Percentiles rank a stretch among this genome's conserved stretches.
Evolutionary conservation across 2,113 vertebrate species (phyloP).

Genomic region (Notarius lentiginosus): DNA sequence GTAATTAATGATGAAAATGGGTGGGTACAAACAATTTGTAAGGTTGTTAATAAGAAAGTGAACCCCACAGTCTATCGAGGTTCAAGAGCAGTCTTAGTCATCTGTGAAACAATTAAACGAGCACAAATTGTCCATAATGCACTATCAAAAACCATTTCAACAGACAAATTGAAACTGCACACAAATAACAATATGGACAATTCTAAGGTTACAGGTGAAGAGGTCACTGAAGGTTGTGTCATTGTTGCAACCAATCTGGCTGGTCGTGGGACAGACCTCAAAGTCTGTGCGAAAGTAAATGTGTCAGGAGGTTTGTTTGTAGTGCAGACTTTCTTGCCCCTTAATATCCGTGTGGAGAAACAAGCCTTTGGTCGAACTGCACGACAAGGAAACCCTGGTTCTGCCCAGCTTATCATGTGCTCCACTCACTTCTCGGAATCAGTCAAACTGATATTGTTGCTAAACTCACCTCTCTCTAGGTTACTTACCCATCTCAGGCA

Average conservation of each 20-base stretch:
- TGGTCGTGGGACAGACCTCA: constrained; percentile 66
- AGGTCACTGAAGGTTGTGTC: constrained; percentile 46
- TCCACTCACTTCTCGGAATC: constrained; percentile 46
- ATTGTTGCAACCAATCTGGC: constrained; percentile 70
- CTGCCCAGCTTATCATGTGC: constrained; percentile 65
- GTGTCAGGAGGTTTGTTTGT: constrained; percentile 65
- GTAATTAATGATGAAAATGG: constrained; percentile 30
- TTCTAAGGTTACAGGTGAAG: background rate
- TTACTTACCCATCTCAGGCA: background rate
- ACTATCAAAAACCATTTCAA: background rate
- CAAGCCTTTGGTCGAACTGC: constrained; percentile 69
- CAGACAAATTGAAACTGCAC: constrained; percentile 48
- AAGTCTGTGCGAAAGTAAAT: constrained; percentile 55
- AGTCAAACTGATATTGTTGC: background rate
- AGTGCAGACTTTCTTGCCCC: constrained; percentile 65
- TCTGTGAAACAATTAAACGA: constrained; percentile 69
- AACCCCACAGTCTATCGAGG: constrained; percentile 12
- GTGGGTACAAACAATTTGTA: constrained; percentile 60
- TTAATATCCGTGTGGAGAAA: constrained; percentile 63
- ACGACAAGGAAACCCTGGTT: constrained; percentile 67
- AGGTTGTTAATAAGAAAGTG: constrained; percentile 45
- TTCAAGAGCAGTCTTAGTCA: constrained; percentile 63
- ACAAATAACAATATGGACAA: constrained; percentile 63
- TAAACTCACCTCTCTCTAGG: rapidly evolving
- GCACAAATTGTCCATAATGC: constrained; percentile 44